Base-by-base conservation (phyloP, 2,113 vertebrate genomes). In the Eurypyga helias region DNA sequence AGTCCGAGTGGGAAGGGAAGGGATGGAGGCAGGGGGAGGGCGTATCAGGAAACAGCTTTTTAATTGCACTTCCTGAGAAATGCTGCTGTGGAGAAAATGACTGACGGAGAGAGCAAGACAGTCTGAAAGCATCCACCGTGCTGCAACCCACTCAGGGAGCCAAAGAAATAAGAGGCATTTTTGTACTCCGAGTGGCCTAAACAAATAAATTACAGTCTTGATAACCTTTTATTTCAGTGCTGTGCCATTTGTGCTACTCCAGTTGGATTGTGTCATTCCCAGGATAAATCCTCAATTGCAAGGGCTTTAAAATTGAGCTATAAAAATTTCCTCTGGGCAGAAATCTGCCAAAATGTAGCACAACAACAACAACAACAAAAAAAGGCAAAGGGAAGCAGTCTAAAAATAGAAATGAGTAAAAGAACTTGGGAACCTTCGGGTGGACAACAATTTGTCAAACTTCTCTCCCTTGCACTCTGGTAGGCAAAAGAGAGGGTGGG, bases 311-410 rank as follows among this genome's bases (percentile, higher is more conserved):
- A 96, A 96, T 93, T 85, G 88, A 96, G 94, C 97, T 95, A 92
- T 96, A 97, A 97, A 97, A 97, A 96, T 96, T 95, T 97, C 95
- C 94, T 96, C 95, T 91, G 89, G 95, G 95, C 95, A 97, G 87
- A 96, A 97, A 93, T 92, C 90, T 93, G 70, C 91, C 71, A 84
- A 96, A 97, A 96, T 81, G 90, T 93, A 96, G 85, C 86, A 96
- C 75, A 96, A 85, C 21, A 57, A 76, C 80, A 93, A 96, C 75
- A 96, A 85, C 21, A 57, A 76, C 80, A 93, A 90, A 88, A 93
- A 85, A 41, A 41, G 41, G 51, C 31, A 86, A 87, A 82, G 54
- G 57, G 88, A 93, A 77, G 51, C 52, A 45, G 78, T 36, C 90
- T 96, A 95, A 97, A 97, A 96, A 96, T 93, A 97, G 94, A 87